Evolutionary conservation across 1,140 invertebrate species (phyloP).

Genomic region (Drosophila tropicalis): DNA sequence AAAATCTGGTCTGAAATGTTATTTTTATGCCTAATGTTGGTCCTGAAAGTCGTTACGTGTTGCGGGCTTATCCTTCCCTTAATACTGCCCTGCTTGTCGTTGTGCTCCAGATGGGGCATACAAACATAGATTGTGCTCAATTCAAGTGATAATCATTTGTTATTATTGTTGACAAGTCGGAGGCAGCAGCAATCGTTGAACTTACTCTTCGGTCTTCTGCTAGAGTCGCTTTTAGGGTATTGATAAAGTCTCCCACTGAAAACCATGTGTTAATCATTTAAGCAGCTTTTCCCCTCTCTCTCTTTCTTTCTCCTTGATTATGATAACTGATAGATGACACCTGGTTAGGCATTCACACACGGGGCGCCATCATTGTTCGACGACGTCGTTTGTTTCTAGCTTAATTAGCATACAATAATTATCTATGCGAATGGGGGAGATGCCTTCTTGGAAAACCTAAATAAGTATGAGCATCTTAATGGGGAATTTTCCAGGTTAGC

Average conservation of each 20-base stretch:
- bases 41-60: too few species aligned
- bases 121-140: slow-evolving; percentile 42
- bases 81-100: not conserved
- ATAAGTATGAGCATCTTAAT: slow-evolving; percentile 20
- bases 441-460: slow-evolving; percentile 31
- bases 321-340: slow-evolving; percentile 49
- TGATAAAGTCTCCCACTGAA: slow-evolving; percentile 18
- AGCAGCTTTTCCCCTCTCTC: slow-evolving; percentile 13
- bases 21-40: too few species aligned
- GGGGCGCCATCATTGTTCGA: not conserved
- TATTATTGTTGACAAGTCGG: slow-evolving; percentile 32
- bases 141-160: slow-evolving; percentile 51
- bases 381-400: slow-evolving; percentile 24
- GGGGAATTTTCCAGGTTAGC: slow-evolving; percentile 42
- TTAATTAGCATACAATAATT: slow-evolving; percentile 47
- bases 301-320: slow-evolving; percentile 14
- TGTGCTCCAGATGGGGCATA: not conserved
- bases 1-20: too few species aligned
- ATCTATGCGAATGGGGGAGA: not conserved
- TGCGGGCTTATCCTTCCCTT: too few species aligned
- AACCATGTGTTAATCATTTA: slow-evolving; percentile 29
- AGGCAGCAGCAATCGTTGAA: slow-evolving; percentile 25
- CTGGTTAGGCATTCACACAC: slow-evolving; percentile 30
- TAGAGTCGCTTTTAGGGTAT: too few species aligned
- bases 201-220: slow-evolving; percentile 3